phyloP scores from a whole-genome alignment of 2,113 vertebrate species.

The Balaeniceps rex region DNA sequence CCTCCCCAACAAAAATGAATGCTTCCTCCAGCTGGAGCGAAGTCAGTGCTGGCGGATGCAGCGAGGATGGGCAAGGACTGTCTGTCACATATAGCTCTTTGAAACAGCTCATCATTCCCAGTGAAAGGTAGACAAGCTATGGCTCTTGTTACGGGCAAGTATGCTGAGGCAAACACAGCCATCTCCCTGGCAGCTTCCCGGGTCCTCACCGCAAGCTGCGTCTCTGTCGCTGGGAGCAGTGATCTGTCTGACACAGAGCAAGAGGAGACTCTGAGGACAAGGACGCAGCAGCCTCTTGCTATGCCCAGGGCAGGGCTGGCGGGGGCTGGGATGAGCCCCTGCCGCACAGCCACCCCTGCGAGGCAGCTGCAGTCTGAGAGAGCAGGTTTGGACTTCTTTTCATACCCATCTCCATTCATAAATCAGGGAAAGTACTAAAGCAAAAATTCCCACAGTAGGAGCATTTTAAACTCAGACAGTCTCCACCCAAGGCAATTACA shows the following conservation, averaged over 20 bases:
- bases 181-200: not conserved
- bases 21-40: not conserved
- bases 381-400: not conserved
- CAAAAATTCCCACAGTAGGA: not conserved
- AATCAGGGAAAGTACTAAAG: not conserved
- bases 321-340: not conserved
- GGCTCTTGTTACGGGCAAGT: not conserved
- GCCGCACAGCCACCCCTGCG: not conserved
- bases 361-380: not conserved
- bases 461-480: not conserved
- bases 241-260: fast-evolving
- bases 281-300: not conserved
- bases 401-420: not conserved
- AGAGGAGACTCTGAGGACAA: not conserved
- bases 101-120: not conserved
- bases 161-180: fast-evolving
- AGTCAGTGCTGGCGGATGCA: not conserved
- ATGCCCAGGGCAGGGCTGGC: not conserved
- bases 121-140: not conserved
- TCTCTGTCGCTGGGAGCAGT: not conserved
- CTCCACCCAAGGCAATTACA: not conserved
- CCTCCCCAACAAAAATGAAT: not conserved
- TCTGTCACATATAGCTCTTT: not conserved
- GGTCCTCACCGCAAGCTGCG: fast-evolving
- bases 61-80: not conserved